Evolutionary conservation across 2,888 invertebrate genomes (phyloP).

Genomic region (Epistrophella euchroma): DNA sequence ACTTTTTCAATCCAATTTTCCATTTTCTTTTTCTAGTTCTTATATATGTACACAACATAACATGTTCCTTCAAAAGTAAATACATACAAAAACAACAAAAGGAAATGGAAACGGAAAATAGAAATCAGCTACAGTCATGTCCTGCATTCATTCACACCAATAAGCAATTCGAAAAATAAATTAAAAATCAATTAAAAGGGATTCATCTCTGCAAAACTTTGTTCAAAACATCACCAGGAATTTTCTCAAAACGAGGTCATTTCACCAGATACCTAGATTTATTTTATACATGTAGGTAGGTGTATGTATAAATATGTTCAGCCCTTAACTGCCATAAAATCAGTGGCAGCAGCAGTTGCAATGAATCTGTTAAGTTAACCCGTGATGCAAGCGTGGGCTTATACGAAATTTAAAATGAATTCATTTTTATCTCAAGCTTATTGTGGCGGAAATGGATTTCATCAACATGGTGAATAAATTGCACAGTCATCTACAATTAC

Average conservation of each 20-base stretch:
- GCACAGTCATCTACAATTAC: slow-evolving; percentile 54
- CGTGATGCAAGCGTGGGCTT: slow-evolving; percentile 15
- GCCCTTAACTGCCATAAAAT: slow-evolving; percentile 47
- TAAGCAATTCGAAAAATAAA: slow-evolving; percentile 53
- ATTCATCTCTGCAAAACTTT: slow-evolving; percentile 27
- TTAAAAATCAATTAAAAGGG: slow-evolving; percentile 69
- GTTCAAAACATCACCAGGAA: slow-evolving; percentile 37
- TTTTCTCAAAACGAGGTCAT: slow-evolving; percentile 58
- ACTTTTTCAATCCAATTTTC: slow-evolving; percentile 33
- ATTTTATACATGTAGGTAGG: too few relatives aligned
- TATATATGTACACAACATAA: slow-evolving; percentile 12
- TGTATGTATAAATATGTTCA: slow-evolving; percentile 28
- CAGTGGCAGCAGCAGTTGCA: slow-evolving; percentile 30
- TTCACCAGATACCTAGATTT: slow-evolving; percentile 3
- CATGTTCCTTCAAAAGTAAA: background rate
- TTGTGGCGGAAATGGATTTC: slow-evolving; percentile 72
- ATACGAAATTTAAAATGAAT: slow-evolving; percentile 61
- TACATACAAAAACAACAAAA: background rate
- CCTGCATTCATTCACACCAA: slow-evolving; percentile 41
- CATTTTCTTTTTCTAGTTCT: slow-evolving; percentile 24
- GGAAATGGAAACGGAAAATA: background rate
- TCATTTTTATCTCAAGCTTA: slow-evolving; percentile 64
- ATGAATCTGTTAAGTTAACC: background rate
- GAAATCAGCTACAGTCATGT: slow-evolving; percentile 23
- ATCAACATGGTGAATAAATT: slow-evolving; percentile 66